A percentile compares a stretch with the other conserved stretches of the same genome.
Conservation (phyloP, 2,888 invertebrate species). For the Chamaedrilus cognettii region DNA sequence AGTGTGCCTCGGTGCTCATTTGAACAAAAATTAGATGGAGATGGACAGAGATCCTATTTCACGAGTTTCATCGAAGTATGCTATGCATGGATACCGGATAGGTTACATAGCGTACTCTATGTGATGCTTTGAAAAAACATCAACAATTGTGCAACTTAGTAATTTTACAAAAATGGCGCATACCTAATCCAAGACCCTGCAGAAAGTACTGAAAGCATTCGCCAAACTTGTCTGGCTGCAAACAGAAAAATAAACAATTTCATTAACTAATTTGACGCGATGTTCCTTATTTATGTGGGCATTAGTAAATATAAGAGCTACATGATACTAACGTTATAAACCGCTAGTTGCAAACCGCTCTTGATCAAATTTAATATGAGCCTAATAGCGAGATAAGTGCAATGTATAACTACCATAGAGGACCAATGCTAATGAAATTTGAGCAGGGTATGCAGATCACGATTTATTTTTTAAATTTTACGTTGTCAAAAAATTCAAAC, state of each 20-base stretch:
- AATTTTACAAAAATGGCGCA: background rate
- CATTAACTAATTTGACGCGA: background rate
- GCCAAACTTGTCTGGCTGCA: conserved; percentile 82
- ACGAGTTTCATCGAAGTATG: background rate
- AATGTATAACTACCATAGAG: no score
- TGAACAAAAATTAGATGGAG: no score
- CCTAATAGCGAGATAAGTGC: no score
- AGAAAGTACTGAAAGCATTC: conserved; percentile 85
- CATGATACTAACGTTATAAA: no score
- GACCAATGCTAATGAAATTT: background rate
- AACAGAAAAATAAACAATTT: conserved; percentile 1
- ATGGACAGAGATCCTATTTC: background rate
- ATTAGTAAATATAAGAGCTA: background rate
- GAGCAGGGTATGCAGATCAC: no score
- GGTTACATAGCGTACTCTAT: background rate
- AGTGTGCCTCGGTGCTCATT: no score
- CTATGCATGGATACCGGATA: background rate
- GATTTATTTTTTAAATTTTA: no score
- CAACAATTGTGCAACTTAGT: background rate
- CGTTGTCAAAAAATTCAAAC: background rate
- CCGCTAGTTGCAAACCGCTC: no score
- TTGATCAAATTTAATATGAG: no score
- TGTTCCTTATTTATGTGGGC: background rate
- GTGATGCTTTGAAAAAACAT: background rate
- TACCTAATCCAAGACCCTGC: conserved; percentile 78